Evolutionary conservation across 1,140 invertebrate species (phyloP).

Genomic region (Dendrolimus punctatus): DNA sequence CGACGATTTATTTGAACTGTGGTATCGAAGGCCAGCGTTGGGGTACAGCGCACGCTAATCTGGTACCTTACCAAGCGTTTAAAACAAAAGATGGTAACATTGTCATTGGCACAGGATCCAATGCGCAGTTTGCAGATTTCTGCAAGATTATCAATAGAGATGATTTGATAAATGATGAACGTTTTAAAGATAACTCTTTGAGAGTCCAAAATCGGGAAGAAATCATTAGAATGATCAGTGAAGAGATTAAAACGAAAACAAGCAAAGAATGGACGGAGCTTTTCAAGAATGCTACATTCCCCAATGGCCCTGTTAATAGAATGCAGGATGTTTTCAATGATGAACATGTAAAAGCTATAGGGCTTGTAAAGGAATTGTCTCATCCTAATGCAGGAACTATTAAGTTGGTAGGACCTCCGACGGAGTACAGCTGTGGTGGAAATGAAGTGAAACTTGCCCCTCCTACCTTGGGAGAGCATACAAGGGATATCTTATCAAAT

Average conservation of each 20-base stretch:
- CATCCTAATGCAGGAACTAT: constrained; percentile 82
- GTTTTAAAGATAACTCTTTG: constrained; percentile 81
- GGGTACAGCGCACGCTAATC: constrained; percentile 94
- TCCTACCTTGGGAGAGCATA: constrained; percentile 91
- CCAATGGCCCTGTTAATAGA: constrained; percentile 92
- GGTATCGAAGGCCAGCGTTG: constrained; percentile 82
- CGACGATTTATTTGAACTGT: constrained; percentile 92
- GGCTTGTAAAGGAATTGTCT: constrained; percentile 82
- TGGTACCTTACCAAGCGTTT: constrained; percentile 96
- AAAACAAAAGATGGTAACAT: constrained; percentile 86
- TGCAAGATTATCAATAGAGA: constrained; percentile 77
- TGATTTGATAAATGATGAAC: constrained; percentile 75
- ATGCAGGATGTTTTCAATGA: constrained; percentile 91
- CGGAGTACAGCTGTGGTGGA: constrained; percentile 81
- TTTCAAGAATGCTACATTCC: constrained; percentile 85
- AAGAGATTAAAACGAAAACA: constrained; percentile 77
- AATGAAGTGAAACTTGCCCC: constrained; percentile 84
- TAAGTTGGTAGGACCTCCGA: constrained; percentile 89
- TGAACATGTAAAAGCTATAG: constrained; percentile 84
- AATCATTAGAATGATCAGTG: constrained; percentile 77
- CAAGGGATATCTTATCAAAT: constrained; percentile 80
- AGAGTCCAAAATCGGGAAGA: constrained; percentile 85
- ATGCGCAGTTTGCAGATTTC: constrained; percentile 83
- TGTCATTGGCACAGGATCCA: constrained; percentile 87
- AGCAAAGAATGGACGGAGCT: constrained; percentile 84